phyloP scores from a whole-genome alignment of 2,888 invertebrate species.

The Deroplatys truncata region DNA sequence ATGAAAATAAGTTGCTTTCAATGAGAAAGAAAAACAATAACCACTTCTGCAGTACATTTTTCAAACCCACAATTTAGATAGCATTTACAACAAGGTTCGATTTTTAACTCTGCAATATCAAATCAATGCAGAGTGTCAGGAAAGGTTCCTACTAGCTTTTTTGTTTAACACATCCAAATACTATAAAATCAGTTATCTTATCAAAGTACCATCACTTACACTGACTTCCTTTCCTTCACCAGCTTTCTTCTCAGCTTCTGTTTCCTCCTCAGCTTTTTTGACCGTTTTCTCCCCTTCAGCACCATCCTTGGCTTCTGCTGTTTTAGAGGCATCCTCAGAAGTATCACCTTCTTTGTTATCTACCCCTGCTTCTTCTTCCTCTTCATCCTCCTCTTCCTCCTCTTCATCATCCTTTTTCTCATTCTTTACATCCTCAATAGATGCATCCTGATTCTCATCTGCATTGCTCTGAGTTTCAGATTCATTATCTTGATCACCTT shows the following conservation, averaged over 20 bases:
- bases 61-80: no score
- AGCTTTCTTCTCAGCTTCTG: constrained; percentile 31
- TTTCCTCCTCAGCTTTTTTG: constrained; percentile 27
- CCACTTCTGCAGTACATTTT: no score
- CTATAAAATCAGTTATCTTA: no score
- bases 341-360: constrained; percentile 33
- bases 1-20: no score
- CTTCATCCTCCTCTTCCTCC: constrained; percentile 33
- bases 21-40: no score
- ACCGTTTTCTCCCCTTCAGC: constrained; percentile 3
- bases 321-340: constrained; percentile 3
- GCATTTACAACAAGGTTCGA: no score
- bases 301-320: neutral
- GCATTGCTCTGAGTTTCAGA: constrained; percentile 42
- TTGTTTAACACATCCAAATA: no score
- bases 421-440: constrained; percentile 45
- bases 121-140: no score
- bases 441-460: constrained; percentile 51
- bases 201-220: neutral
- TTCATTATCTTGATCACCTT: constrained; percentile 29
- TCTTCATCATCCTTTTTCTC: constrained; percentile 48
- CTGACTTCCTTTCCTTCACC: neutral
- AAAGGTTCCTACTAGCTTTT: no score
- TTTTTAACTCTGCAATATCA: no score
- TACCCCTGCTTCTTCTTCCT: constrained; percentile 31